Base-by-base conservation (phyloP, 2,888 invertebrate species). In the Cephus rjabovi region DNA sequence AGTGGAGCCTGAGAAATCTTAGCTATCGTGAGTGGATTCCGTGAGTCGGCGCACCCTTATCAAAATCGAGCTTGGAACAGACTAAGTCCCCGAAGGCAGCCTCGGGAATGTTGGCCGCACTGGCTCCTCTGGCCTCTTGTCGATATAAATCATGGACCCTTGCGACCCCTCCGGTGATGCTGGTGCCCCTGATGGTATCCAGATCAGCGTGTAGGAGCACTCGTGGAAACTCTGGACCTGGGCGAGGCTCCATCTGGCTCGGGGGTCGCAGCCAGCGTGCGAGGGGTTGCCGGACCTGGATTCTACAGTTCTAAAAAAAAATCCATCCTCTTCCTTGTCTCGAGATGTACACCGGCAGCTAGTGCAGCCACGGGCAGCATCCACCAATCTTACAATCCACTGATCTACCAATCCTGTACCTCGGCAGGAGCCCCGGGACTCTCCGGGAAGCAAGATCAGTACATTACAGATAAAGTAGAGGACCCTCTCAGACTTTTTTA, bases 381-480 rank as follows among this genome's bases (percentile, higher is more conserved):
- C 89, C 88, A 87, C 88, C 40, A 56, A 56, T 56, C 40, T 56
- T 56, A 9, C 23, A 9, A 56, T 56, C 40, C 40, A 56, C 40
- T 56, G 40, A 56, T 56, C 40, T 56, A 23, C 40, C 40, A 56
- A 56, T 56, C 23, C 40, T 23, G 40, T 1, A 56, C 40, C 40
- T 23, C 40, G 40, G 40, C 40, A 56, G 40, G 40, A 56, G 40
- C 40, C 74, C 69, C 77, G 77, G 40, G 69, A 56, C 40, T 56
- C 40, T 23, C 40, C 3, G 40, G 86, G 88, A 88, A 88, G 89
- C 88, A 88, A 90, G 91, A 91, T 91, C 91, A 90, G 90, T 91
- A 91, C 91, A 90, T 91, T 91, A 91, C 90, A 90, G 91, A 91
- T 91, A 91, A 91, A 91, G 89, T 88, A 88, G 86, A 85, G 85